Conservation (phyloP, 2,797 vertebrate genomes). For the Tapirus indicus region DNA sequence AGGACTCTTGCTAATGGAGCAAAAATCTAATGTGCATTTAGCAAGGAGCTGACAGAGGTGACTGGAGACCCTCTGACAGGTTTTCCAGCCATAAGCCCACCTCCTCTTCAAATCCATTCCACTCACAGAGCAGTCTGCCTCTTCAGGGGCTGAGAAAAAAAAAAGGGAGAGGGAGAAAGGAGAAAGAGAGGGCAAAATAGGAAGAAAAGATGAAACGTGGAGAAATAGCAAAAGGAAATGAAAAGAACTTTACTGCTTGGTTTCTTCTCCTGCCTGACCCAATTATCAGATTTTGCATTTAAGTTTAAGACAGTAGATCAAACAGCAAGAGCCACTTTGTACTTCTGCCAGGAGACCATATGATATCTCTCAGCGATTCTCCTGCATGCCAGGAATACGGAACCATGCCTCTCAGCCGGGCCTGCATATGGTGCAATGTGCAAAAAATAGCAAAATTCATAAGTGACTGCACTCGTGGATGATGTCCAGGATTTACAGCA, state of each 20-base stretch:
- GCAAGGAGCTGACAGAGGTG: neutral
- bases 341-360: constrained; percentile 92
- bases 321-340: constrained; percentile 90
- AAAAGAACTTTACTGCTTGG: constrained; percentile 90
- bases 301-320: constrained; percentile 93
- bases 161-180: neutral
- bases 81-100: constrained; percentile 14
- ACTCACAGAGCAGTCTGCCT: constrained; percentile 76
- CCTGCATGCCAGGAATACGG: constrained; percentile 89
- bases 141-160: neutral
- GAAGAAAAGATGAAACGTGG: constrained; percentile 85
- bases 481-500: constrained; percentile 83
- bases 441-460: constrained; percentile 78
- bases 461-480: constrained; percentile 81
- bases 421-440: constrained; percentile 86
- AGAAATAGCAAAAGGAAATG: constrained; percentile 90
- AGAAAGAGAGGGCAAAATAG: constrained; percentile 70
- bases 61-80: neutral
- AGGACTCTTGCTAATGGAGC: neutral
- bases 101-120: constrained; percentile 48
- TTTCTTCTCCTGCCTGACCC: constrained; percentile 92
- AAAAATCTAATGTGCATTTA: neutral
- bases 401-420: constrained; percentile 84
- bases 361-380: constrained; percentile 91
- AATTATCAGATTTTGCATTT: constrained; percentile 93